Percentiles rank a stretch among this genome's conserved stretches.
Conservation (phyloP, 2,797 vertebrate genomes). For the Sternarchorhynchus goeldii region DNA sequence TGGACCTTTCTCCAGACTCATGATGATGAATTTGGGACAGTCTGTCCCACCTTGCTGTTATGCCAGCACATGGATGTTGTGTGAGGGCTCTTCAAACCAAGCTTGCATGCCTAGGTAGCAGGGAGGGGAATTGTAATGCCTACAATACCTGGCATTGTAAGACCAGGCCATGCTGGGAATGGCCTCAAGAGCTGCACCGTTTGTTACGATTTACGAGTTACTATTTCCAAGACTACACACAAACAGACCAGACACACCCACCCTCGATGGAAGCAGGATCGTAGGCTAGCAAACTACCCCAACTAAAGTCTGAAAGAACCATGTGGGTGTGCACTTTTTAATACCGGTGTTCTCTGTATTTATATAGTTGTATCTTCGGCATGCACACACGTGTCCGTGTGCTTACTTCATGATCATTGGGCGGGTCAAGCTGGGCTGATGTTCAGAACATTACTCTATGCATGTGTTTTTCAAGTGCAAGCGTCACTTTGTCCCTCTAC, state of each 20-base stretch:
- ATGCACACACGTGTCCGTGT: too few species aligned
- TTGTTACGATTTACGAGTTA: not conserved
- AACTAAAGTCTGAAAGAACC: not conserved
- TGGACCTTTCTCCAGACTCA: too few species aligned
- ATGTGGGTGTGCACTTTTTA: not conserved
- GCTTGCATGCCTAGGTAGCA: too few species aligned
- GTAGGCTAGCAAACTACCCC: not conserved
- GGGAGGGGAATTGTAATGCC: too few species aligned
- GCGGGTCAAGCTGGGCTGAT: too few species aligned
- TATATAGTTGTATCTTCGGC: not conserved
- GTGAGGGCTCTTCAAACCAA: too few species aligned
- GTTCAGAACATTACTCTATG: too few species aligned
- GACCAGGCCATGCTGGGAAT: not conserved
- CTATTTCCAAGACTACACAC: constrained; percentile 50
- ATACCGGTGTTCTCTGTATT: not conserved
- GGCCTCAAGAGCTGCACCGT: not conserved
- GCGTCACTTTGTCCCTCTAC: constrained; percentile 51
- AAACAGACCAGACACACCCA: constrained; percentile 39
- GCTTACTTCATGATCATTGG: too few species aligned
- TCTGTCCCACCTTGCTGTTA: too few species aligned
- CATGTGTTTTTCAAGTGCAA: too few species aligned
- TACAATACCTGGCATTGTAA: not conserved
- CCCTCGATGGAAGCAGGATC: constrained; percentile 15
- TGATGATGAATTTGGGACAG: too few species aligned
- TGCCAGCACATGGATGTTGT: too few species aligned